These are phyloP conservation scores for Paguma larvata DNA, from an alignment of 2,797 vertebrate genomes.

Conservation along the genomic window DNA sequence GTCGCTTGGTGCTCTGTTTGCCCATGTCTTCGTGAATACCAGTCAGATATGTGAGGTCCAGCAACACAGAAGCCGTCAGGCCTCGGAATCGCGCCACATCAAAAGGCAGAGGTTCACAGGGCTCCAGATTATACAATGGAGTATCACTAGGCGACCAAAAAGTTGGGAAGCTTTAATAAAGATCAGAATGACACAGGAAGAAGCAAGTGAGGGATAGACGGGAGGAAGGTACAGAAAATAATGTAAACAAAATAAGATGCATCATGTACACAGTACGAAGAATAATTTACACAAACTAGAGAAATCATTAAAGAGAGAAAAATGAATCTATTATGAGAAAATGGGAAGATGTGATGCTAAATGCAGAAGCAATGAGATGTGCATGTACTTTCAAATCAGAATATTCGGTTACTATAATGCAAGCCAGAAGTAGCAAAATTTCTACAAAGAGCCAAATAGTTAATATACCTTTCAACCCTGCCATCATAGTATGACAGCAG, in stretches of 20 bases:
- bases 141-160: slow-evolving; percentile 99
- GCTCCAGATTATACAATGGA: slow-evolving; percentile 98
- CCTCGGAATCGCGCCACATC: slow-evolving; percentile 97
- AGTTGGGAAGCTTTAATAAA: slow-evolving; percentile 99
- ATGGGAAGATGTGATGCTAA: slow-evolving; percentile 77
- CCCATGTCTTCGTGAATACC: slow-evolving; percentile 96
- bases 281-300: slow-evolving; percentile 79
- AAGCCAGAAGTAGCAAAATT: slow-evolving; percentile 28
- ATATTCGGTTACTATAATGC: neutral
- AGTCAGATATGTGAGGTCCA: slow-evolving; percentile 98
- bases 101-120: slow-evolving; percentile 97
- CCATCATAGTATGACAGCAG: neutral
- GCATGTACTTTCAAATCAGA: slow-evolving; percentile 66
- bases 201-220: slow-evolving; percentile 96
- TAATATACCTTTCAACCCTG: neutral
- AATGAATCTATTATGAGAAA: slow-evolving; percentile 85
- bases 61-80: slow-evolving; percentile 95
- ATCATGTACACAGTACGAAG: slow-evolving; percentile 81
- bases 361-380: slow-evolving; percentile 80
- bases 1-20: slow-evolving; percentile 93
- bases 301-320: slow-evolving; percentile 81
- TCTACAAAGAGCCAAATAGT: neutral
- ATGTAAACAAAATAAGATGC: slow-evolving; percentile 88
- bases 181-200: slow-evolving; percentile 95
- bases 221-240: slow-evolving; percentile 92